phyloP scores from a whole-genome alignment of 2,113 vertebrate genomes.

The Nipponia nippon region DNA sequence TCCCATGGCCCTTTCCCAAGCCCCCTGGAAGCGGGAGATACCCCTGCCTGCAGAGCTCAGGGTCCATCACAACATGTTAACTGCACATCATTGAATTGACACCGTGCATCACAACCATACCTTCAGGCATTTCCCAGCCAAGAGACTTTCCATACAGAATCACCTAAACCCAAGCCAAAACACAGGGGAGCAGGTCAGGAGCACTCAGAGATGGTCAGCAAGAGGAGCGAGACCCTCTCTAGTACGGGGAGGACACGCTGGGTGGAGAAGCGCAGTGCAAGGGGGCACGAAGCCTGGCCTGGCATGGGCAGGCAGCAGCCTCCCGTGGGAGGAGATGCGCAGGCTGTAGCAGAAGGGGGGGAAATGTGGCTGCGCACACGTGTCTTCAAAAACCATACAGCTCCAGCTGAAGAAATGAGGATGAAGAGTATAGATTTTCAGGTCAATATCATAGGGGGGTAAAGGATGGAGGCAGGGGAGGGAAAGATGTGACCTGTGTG shows the following conservation, averaged over 20 bases:
- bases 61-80: accelerated
- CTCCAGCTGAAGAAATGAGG: not conserved
- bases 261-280: not conserved
- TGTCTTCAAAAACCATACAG: not conserved
- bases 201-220: not conserved
- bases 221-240: not conserved
- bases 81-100: not conserved
- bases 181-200: not conserved
- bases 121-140: not conserved
- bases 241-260: not conserved
- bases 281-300: not conserved
- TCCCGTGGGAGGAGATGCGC: accelerated
- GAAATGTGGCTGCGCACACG: accelerated
- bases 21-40: not conserved
- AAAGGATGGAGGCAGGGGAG: not conserved
- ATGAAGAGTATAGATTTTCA: not conserved
- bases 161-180: not conserved
- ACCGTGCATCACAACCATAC: not conserved
- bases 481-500: not conserved
- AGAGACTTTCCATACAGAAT: not conserved
- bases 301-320: not conserved
- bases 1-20: not conserved
- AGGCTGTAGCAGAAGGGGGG: not conserved
- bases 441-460: not conserved
- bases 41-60: not conserved